Base-by-base conservation (phyloP, 2,888 invertebrate species). In the Gastrophysa polygoni region DNA sequence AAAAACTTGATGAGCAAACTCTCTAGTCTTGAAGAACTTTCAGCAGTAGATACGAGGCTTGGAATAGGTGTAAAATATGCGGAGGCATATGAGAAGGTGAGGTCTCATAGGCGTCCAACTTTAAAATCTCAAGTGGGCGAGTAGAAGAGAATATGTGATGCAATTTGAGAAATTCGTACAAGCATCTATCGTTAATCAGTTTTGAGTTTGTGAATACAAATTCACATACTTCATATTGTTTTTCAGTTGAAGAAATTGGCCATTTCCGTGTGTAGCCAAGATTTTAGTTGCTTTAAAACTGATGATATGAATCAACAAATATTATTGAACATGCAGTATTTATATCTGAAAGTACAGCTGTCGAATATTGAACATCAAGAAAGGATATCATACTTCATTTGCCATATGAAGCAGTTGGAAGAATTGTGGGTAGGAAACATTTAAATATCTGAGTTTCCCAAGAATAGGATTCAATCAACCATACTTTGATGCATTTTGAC, bases 41-140 rank as follows among this genome's bases (percentile, higher is more conserved):
- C 57, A 47, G 68, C 68, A 38, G 32, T 68, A 14, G 64, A 67
- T 50, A 68, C 67, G 14, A 67, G 63, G 44, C 56, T 68, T 32
- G 61, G 64, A 24, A 20, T 68, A 10, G 49, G 28, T 10, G 54
- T 50, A 34, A 57, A 44, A 47, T 63, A 65, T 46, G 29, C 59
- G 28, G 29, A 29, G 4, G 57, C 48, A 57, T 65, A 68, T 61
- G 21, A 28, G 21, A 67, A 63, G 50, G 66, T 66, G 47, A 32
- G 57, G 52, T 16, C 3, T 32, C 11, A 32, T 32, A 32, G n/a
- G n/a, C n/a, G n/a, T n/a, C n/a, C n/a, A n/a, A n/a, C n/a, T n/a
- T n/a, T n/a, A n/a, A n/a, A n/a, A n/a, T n/a, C n/a, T n/a, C n/a
- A n/a, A n/a, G n/a, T n/a, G n/a, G n/a, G n/a, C n/a, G n/a, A n/a